These are phyloP conservation scores for Podarcis lilfordi DNA, from an alignment of 2,797 vertebrate species.

Conservation along the genomic window DNA sequence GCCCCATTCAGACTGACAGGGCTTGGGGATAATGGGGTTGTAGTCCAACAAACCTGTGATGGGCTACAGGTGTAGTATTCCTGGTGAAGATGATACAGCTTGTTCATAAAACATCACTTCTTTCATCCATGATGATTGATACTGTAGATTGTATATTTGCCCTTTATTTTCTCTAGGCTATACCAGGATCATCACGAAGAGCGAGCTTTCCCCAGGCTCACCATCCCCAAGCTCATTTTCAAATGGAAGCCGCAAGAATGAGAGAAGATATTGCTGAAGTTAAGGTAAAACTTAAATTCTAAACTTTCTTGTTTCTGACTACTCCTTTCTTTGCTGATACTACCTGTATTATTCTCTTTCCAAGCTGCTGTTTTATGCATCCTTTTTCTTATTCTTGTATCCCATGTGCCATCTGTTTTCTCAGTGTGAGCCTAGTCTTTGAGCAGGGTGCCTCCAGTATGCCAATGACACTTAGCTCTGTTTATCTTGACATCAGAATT, in stretches of 20 bases:
- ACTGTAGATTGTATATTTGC: no score
- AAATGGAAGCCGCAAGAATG: no score
- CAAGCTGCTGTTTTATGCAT: background rate
- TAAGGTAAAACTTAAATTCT: no score
- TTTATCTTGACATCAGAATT: no score
- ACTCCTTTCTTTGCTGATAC: background rate
- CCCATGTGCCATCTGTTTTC: background rate
- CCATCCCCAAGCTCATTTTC: no score
- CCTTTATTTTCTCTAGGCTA: no score
- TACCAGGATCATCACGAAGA: no score
- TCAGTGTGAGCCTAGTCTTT: background rate
- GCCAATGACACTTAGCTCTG: no score
- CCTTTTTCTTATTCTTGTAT: background rate
- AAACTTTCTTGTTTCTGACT: background rate
- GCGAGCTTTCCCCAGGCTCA: no score
- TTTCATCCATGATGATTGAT: background rate
- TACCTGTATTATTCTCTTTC: background rate
- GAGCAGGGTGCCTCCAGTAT: no score
- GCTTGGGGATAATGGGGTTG: background rate
- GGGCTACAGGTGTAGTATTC: background rate
- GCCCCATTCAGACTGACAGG: background rate
- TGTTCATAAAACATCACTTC: background rate
- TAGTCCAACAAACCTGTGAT: background rate
- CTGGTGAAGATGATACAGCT: background rate
- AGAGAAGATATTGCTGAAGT: no score